Base-by-base conservation (phyloP, 1,140 invertebrate species). In the Lasaia peninsularis region DNA sequence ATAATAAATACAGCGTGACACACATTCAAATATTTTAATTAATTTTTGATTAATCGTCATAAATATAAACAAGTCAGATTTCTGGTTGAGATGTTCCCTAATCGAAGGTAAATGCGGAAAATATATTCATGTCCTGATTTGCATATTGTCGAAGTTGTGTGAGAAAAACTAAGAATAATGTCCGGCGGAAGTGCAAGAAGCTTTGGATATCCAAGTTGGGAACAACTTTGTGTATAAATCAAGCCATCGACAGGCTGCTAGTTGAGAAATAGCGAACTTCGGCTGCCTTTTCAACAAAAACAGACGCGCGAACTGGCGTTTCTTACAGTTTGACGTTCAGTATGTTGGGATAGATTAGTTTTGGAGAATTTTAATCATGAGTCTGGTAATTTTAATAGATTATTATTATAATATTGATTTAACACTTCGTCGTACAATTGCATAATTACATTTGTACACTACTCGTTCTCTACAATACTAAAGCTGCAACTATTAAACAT, bases 141-240 rank as follows among this genome's bases (percentile, higher is more conserved):
- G 33, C 16, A 52, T 34, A 52, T 20, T 18, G 18, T 20, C 20
- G 16, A 16, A 18, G 14, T 52, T 52, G 51, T 18, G 11, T 33
- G 31, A 18, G 51, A 52, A 52, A 52, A 52, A 52, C 32, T 37
- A 37, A 53, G 52, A 53, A 53, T 53, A 53, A 53, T 53, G 52
- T 53, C 34, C 32, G 21, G 44, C 2, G 34, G 52, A 12, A 53
- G 52, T 37, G 52, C 52, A 21, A 21, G 52, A 33, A 48, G 32
- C 44, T 55, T 32, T 33, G 58, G 61, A 63, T 44, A 63, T 40
- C 54, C 33, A 53, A 52, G 53, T 35, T 48, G 9, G 37, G 31
- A 56, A 54, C 58, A 64, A 64, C 53, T 64, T 60, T 52, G 34
- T 35, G 50, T 52, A 64, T 64, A 64, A 60, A 64, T 64, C 62